These are phyloP conservation scores for Podotricha telesiphe DNA, from an alignment of 2,888 invertebrate genomes.

Conservation along the genomic window DNA sequence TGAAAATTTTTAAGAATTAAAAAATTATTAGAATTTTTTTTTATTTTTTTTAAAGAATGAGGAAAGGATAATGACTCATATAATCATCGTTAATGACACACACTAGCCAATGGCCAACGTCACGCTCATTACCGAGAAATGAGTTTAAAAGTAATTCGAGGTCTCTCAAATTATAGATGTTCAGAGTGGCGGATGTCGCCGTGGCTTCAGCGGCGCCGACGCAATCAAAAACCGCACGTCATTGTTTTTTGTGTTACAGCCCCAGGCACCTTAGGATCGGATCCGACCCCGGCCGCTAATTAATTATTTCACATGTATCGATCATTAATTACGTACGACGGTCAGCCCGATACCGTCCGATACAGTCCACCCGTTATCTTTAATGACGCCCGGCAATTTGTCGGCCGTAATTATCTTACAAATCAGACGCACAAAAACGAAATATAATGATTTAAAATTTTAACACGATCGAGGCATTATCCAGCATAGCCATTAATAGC, in stretches of 20 bases:
- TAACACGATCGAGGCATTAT: conserved; percentile 77
- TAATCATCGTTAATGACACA: conserved; percentile 82
- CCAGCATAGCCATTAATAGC: conserved; percentile 76
- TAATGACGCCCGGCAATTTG: conserved; percentile 80
- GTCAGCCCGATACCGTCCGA: conserved; percentile 55
- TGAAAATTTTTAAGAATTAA: neutral
- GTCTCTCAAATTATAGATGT: conserved; percentile 81
- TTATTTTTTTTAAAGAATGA: neutral
- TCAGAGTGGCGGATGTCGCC: conserved; percentile 77
- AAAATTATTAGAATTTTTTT: neutral
- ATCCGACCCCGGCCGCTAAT: conserved; percentile 74
- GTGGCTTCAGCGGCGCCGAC: conserved; percentile 71
- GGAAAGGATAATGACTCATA: conserved; percentile 71
- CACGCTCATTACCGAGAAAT: conserved; percentile 77
- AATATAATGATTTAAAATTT: conserved; percentile 75
- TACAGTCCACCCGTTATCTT: conserved; percentile 74
- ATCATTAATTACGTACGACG: conserved; percentile 78
- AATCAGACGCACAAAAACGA: conserved; percentile 74
- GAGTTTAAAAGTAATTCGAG: conserved; percentile 81
- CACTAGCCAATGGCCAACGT: conserved; percentile 73
- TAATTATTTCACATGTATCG: conserved; percentile 83
- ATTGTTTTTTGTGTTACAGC: conserved; percentile 80
- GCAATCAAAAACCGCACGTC: conserved; percentile 79
- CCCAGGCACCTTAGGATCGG: conserved; percentile 69
- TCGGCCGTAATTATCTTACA: conserved; percentile 79